These are phyloP conservation scores for Dilophus febrilis DNA, from an alignment of 2,888 invertebrate species.

Conservation along the genomic window DNA sequence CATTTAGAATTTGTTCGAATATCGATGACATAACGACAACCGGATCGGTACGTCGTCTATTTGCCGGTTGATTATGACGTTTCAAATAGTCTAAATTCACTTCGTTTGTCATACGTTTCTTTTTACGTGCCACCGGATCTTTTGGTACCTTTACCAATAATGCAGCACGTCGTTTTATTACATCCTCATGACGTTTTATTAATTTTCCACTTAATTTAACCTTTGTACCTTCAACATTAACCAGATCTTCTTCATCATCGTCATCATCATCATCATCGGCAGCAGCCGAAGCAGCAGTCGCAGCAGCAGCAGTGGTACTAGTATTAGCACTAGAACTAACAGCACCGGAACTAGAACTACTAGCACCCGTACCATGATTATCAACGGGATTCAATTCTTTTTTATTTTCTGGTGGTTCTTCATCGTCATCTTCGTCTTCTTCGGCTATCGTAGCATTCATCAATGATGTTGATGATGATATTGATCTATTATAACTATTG, in stretches of 20 bases:
- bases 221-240: slow-evolving; percentile 90
- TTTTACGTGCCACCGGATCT: slow-evolving; percentile 47
- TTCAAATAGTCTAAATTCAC: slow-evolving; percentile 82
- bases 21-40: slow-evolving; percentile 86
- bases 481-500: too few species aligned
- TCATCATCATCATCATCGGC: too few species aligned
- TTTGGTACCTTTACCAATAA: slow-evolving; percentile 62
- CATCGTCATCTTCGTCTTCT: slow-evolving; percentile 70
- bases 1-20: slow-evolving; percentile 78
- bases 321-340: too few species aligned
- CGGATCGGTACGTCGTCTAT: slow-evolving; percentile 87
- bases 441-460: slow-evolving; percentile 59
- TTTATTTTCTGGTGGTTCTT: too few species aligned
- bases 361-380: too few species aligned
- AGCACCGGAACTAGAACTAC: too few species aligned
- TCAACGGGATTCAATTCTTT: slow-evolving; percentile 52
- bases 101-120: slow-evolving; percentile 45
- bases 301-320: too few species aligned
- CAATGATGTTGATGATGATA: slow-evolving; percentile 36
- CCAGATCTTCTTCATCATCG: slow-evolving; percentile 62
- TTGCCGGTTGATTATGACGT: slow-evolving; percentile 62
- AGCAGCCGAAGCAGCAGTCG: too few species aligned
- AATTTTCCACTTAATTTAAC: slow-evolving; percentile 77
- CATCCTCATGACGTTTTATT: slow-evolving; percentile 76
- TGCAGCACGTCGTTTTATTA: slow-evolving; percentile 63